Evolutionary conservation across 2,113 vertebrate species (phyloP), one percentile per base, ranked within the genome.

Genomic region (Micronycteris hirsuta): DNA sequence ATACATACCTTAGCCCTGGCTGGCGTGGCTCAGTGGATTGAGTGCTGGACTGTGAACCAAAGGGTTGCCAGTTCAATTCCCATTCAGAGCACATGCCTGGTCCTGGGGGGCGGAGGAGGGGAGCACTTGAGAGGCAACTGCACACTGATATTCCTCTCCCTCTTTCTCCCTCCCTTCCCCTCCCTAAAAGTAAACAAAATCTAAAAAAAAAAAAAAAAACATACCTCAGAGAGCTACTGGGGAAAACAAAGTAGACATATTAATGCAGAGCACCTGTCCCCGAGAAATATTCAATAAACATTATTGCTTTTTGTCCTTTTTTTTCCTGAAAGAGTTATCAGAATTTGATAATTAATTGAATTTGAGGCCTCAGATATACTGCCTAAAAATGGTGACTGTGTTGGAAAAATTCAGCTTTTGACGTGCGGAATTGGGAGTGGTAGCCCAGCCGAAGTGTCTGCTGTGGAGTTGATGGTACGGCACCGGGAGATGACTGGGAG

Each of bases 391-490:
- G 24, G 3, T 68, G 43, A 24, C 67, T 3, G 0, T 54, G 2
- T 36, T 56, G 52, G 74, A 73, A 94, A 89, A 83, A 16, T 20
- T 7, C 19, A n/a, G 14, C 28, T 81, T 84, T 73, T 74, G 65
- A 31, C 3, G 2, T 22, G 17, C 31, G 77, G 31, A 14, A 10
- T 61, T n/a, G 45, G 58, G 90, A 84, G 14, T 70, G 74, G 20
- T 8, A 61, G 36, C n/a, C 83, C 58, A 0, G 4, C n/a, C 24
- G 45, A 68, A 31, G 36, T 2, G 4, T 31, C 45, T 33, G 26
- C 2, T 33, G 0, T 3, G 10, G 70, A 33, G 31, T 8, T n/a
- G 14, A 33, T 45, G 58, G 17, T 6, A 7, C 15, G 43, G 6
- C 43, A 45, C 58, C 26, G n/a, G 4, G 4, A 1, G 63, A 7